phyloP scores from a whole-genome alignment of 1,140 invertebrate genomes.

The Nasonia vitripennis region DNA sequence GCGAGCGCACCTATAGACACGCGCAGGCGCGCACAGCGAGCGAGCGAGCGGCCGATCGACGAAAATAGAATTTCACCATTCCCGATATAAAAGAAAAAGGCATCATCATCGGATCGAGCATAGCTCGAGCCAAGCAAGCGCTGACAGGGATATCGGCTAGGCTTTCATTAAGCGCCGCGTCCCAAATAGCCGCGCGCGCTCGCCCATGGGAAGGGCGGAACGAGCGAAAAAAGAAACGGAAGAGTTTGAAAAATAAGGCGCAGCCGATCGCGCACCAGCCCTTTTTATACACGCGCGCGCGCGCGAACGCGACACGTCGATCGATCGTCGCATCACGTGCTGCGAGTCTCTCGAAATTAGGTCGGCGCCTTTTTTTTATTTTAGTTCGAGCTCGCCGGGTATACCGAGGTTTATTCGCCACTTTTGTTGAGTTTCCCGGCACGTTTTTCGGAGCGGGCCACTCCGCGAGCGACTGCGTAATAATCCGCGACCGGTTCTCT shows the following conservation, averaged over 20 bases:
- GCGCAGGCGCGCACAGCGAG: no score
- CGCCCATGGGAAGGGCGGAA: not conserved
- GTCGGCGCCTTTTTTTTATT: not conserved
- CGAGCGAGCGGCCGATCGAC: not conserved
- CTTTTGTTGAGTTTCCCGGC: no score
- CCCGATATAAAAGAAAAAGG: not conserved
- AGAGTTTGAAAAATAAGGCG: not conserved
- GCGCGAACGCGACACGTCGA: not conserved
- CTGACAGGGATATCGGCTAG: not conserved
- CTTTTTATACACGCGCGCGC: not conserved
- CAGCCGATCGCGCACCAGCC: not conserved
- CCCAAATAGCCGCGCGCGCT: not conserved
- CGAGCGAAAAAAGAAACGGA: not conserved
- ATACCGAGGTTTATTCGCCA: no score
- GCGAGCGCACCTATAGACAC: not conserved
- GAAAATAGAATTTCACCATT: not conserved
- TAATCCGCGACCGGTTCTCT: no score
- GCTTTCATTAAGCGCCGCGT: not conserved
- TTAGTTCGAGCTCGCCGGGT: no score
- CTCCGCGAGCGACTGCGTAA: no score
- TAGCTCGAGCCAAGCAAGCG: conserved; percentile 1
- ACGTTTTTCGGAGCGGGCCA: no score
- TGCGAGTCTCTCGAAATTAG: not conserved
- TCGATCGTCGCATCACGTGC: not conserved
- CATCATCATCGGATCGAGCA: not conserved